Conservation (phyloP, 1,140 invertebrate species). For the Cydia pomonella region DNA sequence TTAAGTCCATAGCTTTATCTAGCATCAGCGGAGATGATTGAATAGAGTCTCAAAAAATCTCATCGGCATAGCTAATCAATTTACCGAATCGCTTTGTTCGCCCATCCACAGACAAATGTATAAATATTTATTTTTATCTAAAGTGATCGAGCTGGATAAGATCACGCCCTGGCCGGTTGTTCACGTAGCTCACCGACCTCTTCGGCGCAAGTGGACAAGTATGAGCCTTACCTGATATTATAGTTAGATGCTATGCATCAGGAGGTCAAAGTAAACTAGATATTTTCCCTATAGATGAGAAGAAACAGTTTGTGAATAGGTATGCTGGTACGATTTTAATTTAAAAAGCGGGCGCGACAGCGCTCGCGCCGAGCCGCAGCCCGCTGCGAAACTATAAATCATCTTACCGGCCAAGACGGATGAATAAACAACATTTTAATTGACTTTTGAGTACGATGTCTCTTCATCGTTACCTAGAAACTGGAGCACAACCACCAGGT, state of each 20-base stretch:
- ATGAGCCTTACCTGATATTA: not conserved
- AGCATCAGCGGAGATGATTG: conserved; percentile 48
- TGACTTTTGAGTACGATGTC: conserved; percentile 76
- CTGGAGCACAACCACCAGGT: conserved; percentile 40
- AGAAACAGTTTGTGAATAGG: not conserved
- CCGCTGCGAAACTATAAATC: conserved; percentile 79
- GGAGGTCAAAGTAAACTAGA: not conserved
- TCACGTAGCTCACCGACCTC: not conserved
- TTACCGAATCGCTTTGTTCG: conserved; percentile 75
- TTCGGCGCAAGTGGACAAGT: not conserved
- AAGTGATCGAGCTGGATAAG: conserved; percentile 78
- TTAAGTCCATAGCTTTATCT: conserved; percentile 39
- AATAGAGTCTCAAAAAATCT: conserved; percentile 53
- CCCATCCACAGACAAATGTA: conserved; percentile 73
- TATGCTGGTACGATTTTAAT: conserved; percentile 66
- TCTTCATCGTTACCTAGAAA: conserved; percentile 65
- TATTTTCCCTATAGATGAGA: not conserved
- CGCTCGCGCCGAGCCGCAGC: conserved; percentile 58
- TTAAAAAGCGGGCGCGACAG: conserved; percentile 72
- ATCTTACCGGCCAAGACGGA: conserved; percentile 55
- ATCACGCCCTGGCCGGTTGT: conserved; percentile 52
- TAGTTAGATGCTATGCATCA: not conserved
- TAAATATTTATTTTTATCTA: conserved; percentile 81
- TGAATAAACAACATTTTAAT: conserved; percentile 78
- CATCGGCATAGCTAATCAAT: conserved; percentile 72